These are phyloP conservation scores for Diaperis boleti DNA, from an alignment of 2,888 invertebrate species.

Conservation along the genomic window DNA sequence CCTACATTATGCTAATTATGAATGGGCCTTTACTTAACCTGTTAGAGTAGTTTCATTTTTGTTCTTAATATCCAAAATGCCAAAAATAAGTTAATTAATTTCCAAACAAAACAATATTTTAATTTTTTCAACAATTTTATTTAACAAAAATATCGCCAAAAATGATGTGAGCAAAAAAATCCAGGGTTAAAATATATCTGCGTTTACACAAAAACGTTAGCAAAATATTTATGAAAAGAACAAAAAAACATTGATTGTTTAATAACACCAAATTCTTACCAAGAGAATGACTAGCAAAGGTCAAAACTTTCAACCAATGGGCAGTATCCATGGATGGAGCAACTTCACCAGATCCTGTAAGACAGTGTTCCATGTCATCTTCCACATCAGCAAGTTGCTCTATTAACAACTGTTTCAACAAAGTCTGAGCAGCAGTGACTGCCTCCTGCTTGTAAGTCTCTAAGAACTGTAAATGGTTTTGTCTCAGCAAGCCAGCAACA, in stretches of 20 bases:
- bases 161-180: no score
- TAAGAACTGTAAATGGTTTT: conserved; percentile 90
- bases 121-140: no score
- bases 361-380: conserved; percentile 69
- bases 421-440: conserved; percentile 87
- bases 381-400: conserved; percentile 77
- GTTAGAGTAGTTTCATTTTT: no score
- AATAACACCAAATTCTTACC: conserved; percentile 49
- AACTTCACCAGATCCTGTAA: conserved; percentile 68
- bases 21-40: no score
- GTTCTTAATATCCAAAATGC: no score
- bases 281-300: conserved; percentile 61
- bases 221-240: not conserved
- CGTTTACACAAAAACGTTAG: no score
- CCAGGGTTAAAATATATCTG: no score
- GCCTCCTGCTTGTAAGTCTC: conserved; percentile 90
- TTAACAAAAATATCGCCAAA: no score
- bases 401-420: conserved; percentile 89
- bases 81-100: no score
- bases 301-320: conserved; percentile 64
- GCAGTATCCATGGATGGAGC: conserved; percentile 62
- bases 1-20: no score
- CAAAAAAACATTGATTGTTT: conserved; percentile 14
- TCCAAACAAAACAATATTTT: no score
- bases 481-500: conserved; percentile 89